A percentile compares a stretch with the other conserved stretches of the same genome.
phyloP scores from a whole-genome alignment of 2,797 vertebrate species.

The Anas acuta region DNA sequence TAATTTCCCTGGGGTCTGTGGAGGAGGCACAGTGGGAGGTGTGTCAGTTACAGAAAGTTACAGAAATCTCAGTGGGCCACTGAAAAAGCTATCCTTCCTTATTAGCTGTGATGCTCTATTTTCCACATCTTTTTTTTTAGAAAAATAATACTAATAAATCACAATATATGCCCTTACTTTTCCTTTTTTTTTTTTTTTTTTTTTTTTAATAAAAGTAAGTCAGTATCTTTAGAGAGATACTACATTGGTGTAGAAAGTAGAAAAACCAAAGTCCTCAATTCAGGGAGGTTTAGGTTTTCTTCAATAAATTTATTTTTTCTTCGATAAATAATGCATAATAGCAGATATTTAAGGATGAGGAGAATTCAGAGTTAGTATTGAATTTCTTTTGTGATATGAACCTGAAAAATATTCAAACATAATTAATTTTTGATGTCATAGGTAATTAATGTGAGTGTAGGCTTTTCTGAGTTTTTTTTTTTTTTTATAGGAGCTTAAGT shows the following conservation, averaged over 20 bases:
- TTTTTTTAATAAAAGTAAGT: background rate
- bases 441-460: background rate
- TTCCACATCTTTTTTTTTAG: background rate
- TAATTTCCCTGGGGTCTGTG: background rate
- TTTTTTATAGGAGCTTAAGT: background rate
- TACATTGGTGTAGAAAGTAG: background rate
- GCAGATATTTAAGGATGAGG: background rate
- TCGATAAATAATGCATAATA: background rate
- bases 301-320: background rate
- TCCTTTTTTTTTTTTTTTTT: too few relatives aligned
- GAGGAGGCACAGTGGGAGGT: background rate
- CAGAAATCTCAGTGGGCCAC: background rate
- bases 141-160: background rate
- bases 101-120: background rate
- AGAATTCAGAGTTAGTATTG: background rate
- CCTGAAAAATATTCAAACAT: background rate
- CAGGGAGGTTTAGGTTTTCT: background rate
- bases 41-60: too few relatives aligned
- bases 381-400: background rate
- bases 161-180: background rate
- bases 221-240: background rate
- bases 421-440: background rate
- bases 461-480: background rate
- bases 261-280: background rate
- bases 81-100: accelerated